Conservation (phyloP, 92 coral and sea anemone species). For the Actinostola sp. region DNA sequence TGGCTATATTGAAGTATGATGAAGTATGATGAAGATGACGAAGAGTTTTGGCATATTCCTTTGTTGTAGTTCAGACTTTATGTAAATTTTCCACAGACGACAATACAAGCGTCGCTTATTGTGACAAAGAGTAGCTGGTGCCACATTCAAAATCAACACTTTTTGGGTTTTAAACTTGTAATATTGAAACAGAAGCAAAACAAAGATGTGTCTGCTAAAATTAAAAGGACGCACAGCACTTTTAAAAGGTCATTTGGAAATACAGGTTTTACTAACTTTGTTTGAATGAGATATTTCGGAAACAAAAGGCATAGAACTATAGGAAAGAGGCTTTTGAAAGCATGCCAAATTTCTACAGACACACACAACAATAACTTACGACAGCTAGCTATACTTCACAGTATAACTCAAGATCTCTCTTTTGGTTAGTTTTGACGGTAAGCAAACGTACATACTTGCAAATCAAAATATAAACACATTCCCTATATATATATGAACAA, state of each 20-base stretch:
- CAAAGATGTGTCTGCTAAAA: not conserved
- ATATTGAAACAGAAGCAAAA: not conserved
- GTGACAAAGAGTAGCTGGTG: constrained; percentile 4
- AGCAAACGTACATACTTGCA: no score
- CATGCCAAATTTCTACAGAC: not conserved
- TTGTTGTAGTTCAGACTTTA: constrained; percentile 5
- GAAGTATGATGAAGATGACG: not conserved
- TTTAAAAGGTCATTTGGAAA: not conserved
- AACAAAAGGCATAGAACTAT: no score
- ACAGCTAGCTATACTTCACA: no score
- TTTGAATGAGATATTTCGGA: no score
- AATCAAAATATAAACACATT: no score
- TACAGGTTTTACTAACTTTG: not conserved
- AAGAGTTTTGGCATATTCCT: not conserved
- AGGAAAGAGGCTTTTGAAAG: not conserved
- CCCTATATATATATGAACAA: no score
- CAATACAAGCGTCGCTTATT: not conserved
- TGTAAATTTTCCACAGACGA: not conserved
- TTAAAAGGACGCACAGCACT: not conserved
- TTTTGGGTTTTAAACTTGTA: not conserved
- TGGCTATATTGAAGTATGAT: not conserved
- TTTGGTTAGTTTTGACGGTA: no score
- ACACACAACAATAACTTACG: not conserved
- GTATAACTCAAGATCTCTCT: no score
- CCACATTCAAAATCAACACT: constrained; percentile 11